Base-by-base conservation (phyloP, 2,888 invertebrate genomes). In the Cheilosia grossa region DNA sequence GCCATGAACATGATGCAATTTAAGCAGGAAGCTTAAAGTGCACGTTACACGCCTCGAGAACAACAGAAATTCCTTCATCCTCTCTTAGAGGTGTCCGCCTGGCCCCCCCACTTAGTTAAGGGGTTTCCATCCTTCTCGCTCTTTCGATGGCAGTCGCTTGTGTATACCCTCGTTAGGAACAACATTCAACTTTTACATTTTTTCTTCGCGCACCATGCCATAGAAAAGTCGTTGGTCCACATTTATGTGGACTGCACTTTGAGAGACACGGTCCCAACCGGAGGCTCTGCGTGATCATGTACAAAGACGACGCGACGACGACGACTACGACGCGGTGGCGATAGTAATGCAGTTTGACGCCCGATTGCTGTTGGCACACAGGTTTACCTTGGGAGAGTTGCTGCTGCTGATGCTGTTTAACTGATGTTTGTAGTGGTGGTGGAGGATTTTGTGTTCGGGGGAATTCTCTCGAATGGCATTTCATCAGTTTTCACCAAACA, bases 261-360 rank as follows among this genome's bases (percentile, higher is more conserved):
- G 17, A 42, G 30, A 59, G 59, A 49, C 70, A 40, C 9, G 51
- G 61, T 27, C 40, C 17, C 13, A 33, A 21, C 21, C n/a, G 61
- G 51, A 42, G 51, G 44, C 30, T 42, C 56, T 64, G 56, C 19
- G 49, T 53, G 56, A 61, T 72, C 44, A 19, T 49, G n/a, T 49
- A 74, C 54, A 79, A 83, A 74, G 79, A 83, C 83, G 74, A 74
- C 69, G 79, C 66, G 67, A 61, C 78, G 61, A 66, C 72, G 27
- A 37, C 67, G 24, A n/a, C n/a, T n/a, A 64, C 74, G 77, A 63
- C 73, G 64, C 53, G 51, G 24, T 80, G 83, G 81, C 66, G 61
- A 81, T 77, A 81, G 75, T 63, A 77, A 85, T 85, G 85, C 81
- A 85, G 85, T 85, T 81, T 85, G 85, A 85, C 85, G 85, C 85